Base-by-base conservation (phyloP, 2,113 vertebrate genomes). In the Scytalopus superciliaris region DNA sequence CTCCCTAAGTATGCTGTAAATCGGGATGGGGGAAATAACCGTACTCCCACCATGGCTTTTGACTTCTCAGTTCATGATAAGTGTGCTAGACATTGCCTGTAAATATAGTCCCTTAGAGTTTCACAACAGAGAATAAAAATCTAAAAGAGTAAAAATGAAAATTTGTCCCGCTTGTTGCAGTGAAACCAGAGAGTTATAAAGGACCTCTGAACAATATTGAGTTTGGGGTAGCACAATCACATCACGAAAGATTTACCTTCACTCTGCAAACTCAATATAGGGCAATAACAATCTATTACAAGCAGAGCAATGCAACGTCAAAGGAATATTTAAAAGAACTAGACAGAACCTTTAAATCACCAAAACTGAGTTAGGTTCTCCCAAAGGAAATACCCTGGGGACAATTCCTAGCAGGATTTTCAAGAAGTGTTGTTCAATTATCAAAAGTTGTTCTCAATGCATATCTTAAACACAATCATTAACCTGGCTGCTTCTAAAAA, bases 251-350 rank as follows among this genome's bases (percentile, higher is more conserved):
- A 99, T 99, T 99, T 99, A 98, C 98, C 98, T 98, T 98, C 98
- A 98, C 98, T 98, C 98, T 97, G 97, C 97, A 99, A 99, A 99
- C 98, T 98, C 97, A 98, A 99, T 99, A 98, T 96, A 97, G 97
- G 97, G 98, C 99, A 99, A 99, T 99, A 99, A 99, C 98, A 97
- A 98, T 98, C 98, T 98, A 99, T 99, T 99, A 99, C 98, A 96
- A 98, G 98, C 97, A 97, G 92, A 98, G 98, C 97, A 96, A 94
- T 95, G 96, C 97, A 95, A 98, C 93, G 80, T 97, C 97, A 97
- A 98, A 98, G 96, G 98, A 98, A 98, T 98, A 98, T 98, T 98
- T 98, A 98, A 98, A 98, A 98, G 98, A 98, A 98, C 96, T 95
- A 97, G 98, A 98, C 98, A 98, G 98, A 98, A 98, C 97, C 97